Conservation (phyloP, 2,113 vertebrate genomes). For the Poeciliopsis prolifica region DNA sequence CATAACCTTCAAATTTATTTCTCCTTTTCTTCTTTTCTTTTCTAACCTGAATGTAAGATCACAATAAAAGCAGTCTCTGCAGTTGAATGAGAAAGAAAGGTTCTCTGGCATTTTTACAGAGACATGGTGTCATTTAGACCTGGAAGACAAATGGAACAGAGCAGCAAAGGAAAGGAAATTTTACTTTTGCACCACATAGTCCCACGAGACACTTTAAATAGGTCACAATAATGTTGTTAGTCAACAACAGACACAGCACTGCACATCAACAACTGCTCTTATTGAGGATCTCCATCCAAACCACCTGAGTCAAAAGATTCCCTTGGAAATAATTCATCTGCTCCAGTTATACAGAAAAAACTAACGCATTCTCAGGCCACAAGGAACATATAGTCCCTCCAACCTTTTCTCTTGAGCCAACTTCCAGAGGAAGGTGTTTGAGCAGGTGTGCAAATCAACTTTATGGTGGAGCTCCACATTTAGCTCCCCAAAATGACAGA, state of each 20-base stretch:
- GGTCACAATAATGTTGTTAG: neutral
- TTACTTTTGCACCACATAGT: constrained; percentile 36
- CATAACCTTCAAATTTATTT: constrained; percentile 47
- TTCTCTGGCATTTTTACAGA: constrained; percentile 41
- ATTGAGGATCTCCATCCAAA: constrained; percentile 9
- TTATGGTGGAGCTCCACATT: no score
- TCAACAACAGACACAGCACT: constrained; percentile 28
- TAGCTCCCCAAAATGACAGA: no score
- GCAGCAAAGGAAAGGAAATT: constrained; percentile 41
- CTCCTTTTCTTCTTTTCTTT: constrained; percentile 37
- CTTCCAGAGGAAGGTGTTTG: no score
- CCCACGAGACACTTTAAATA: constrained; percentile 26
- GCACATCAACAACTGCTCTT: constrained; percentile 22
- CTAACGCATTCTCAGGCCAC: no score
- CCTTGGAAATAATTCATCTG: constrained; percentile 28
- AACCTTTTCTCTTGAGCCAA: no score
- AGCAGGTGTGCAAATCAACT: no score
- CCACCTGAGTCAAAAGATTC: constrained; percentile 10
- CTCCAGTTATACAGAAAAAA: constrained; percentile 13
- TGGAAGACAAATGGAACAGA: constrained; percentile 59
- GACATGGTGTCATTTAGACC: constrained; percentile 53
- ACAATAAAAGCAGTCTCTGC: constrained; percentile 55
- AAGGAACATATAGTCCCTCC: no score
- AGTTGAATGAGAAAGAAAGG: constrained; percentile 54
- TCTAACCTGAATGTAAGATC: constrained; percentile 36